Base-by-base conservation (phyloP, 2,888 invertebrate genomes). In the Cheilosia scutellata region DNA sequence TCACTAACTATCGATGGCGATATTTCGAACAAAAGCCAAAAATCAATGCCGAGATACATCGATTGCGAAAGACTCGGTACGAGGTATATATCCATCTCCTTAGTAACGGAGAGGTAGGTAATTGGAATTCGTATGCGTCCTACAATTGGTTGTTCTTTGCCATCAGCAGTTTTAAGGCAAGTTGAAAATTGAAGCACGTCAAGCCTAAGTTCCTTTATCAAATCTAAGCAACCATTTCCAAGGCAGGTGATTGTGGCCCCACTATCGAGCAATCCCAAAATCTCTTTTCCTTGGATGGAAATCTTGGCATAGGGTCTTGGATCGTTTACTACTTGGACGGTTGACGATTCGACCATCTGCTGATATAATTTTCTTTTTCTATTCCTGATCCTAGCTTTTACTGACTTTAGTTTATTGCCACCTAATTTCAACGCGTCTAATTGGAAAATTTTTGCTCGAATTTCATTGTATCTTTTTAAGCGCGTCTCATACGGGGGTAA, bases 1-100 rank as follows among this genome's bases (percentile, higher is more conserved):
- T 44, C 13, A n/a, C 47, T 13, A 29, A 77, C 53, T 1, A 77
- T 31, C n/a, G 65, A 55, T 5, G 72, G 66, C 6, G 79, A 68
- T 2, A 80, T 20, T 4, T 49, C 11, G 20, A 77, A 87, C 2
- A 13, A 29, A 25, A 27, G 42, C 80, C 77, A 84, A 25, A 87
- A 87, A 62, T 87, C 70, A 1, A 82, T 65, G 0, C 87, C 78
- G 7, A 84, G 44, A 47, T 87, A 87, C 1, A 70, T 5, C 9
- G 37, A 20, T 37, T 76, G 71, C 5, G 40, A n/a, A 27, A 83
- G 16, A 31, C 58, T 33, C 0, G 82, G 76, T 13, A 66, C 63
- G n/a, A 75, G 9, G 55, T 55, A 74, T 25, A 80, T 62, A 11
- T 42, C 25, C 13, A 82, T 51, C 7, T 31, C 7, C 11, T 40